A percentile compares a stretch with the other conserved stretches of the same genome.
Evolutionary conservation across 2,888 invertebrate genomes (phyloP).

Genomic region (Drosophila mercatorum): DNA sequence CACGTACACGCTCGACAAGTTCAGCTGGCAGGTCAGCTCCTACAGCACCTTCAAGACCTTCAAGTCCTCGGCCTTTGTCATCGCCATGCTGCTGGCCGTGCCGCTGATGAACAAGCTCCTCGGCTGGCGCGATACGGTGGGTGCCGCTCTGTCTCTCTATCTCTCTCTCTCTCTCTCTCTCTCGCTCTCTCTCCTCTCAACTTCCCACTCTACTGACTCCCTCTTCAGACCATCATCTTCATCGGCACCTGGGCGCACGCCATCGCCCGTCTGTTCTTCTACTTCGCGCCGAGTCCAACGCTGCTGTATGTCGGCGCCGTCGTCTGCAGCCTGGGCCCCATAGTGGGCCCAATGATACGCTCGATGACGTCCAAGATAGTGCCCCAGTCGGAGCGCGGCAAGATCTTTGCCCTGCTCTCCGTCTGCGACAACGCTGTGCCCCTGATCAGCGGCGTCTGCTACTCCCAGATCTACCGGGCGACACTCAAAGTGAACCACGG

Average conservation of each 20-base stretch:
- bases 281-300: constrained; percentile 86
- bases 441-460: constrained; percentile 89
- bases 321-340: constrained; percentile 91
- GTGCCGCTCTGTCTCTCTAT: neutral
- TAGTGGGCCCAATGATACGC: constrained; percentile 91
- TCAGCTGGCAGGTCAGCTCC: constrained; percentile 89
- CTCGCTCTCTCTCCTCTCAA: no score
- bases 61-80: constrained; percentile 89
- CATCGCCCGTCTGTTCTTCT: constrained; percentile 89
- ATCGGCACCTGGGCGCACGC: constrained; percentile 90
- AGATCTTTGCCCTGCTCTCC: constrained; percentile 90
- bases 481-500: constrained; percentile 88
- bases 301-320: constrained; percentile 90
- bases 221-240: constrained; percentile 87
- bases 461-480: constrained; percentile 89
- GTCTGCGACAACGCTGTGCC: constrained; percentile 93
- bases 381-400: constrained; percentile 90
- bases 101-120: constrained; percentile 90
- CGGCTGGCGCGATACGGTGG: constrained; percentile 88
- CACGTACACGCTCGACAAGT: constrained; percentile 89
- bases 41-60: constrained; percentile 91
- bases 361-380: constrained; percentile 93
- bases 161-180: no score
- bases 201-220: neutral
- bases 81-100: constrained; percentile 89